phyloP scores from a whole-genome alignment of 2,797 vertebrate genomes.

The Botia almorhae region DNA sequence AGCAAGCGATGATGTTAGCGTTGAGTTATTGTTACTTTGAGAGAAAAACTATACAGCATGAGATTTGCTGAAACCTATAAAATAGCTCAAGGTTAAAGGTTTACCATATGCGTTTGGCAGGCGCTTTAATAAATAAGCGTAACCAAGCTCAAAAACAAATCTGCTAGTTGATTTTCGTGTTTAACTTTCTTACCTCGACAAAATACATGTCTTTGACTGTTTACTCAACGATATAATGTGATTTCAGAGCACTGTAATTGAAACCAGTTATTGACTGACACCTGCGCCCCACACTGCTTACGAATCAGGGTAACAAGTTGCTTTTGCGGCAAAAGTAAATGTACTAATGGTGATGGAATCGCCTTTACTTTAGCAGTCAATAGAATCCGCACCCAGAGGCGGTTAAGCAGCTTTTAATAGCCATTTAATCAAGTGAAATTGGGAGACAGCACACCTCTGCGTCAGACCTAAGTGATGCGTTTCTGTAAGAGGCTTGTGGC shows the following conservation, averaged over 20 bases:
- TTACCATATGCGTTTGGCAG: too few relatives aligned
- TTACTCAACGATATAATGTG: slow-evolving; percentile 17
- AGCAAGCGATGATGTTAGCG: background rate
- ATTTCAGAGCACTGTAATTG: slow-evolving; percentile 37
- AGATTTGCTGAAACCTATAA: background rate
- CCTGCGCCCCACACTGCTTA: slow-evolving; percentile 52
- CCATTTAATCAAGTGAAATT: slow-evolving; percentile 82
- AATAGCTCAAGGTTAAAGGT: background rate
- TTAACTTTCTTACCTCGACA: background rate
- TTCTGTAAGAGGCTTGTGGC: slow-evolving; percentile 70
- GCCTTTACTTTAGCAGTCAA: slow-evolving; percentile 67
- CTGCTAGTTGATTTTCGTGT: background rate
- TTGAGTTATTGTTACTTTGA: too few relatives aligned
- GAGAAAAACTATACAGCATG: background rate
- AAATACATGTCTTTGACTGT: background rate
- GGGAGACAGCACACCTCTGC: slow-evolving; percentile 59
- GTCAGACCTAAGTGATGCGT: slow-evolving; percentile 64
- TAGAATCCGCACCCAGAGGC: slow-evolving; percentile 64
- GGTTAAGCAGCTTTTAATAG: slow-evolving; percentile 79
- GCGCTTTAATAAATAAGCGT: too few relatives aligned
- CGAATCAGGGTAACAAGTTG: slow-evolving; percentile 74
- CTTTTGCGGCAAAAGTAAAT: slow-evolving; percentile 74
- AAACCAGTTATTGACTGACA: slow-evolving; percentile 52
- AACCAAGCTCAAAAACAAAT: too few relatives aligned
- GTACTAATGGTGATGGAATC: slow-evolving; percentile 79